These are phyloP conservation scores for Sebastolobus altivelis DNA, from an alignment of 2,797 vertebrate species.

Conservation along the genomic window DNA sequence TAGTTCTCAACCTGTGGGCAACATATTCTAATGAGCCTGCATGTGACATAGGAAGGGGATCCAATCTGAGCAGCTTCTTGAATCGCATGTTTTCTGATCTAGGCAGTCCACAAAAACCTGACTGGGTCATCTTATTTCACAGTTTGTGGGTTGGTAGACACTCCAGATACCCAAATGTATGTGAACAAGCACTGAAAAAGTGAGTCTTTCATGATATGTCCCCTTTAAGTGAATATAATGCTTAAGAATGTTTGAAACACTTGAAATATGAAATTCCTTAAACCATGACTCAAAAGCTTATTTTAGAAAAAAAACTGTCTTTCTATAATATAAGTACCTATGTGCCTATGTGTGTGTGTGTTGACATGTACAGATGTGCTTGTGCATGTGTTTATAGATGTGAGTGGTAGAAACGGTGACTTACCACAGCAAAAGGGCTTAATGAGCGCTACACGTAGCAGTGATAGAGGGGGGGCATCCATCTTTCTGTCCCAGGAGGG, in stretches of 20 bases:
- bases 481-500: constrained; percentile 56
- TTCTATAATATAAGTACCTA: neutral
- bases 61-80: too few species aligned
- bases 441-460: constrained; percentile 45
- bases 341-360: neutral
- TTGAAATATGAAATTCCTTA: neutral
- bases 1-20: neutral
- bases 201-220: too few species aligned
- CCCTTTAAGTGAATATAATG: neutral
- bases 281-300: constrained; percentile 2
- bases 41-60: too few species aligned
- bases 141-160: too few species aligned
- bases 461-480: constrained; percentile 38
- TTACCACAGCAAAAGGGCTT: constrained; percentile 39
- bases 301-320: constrained; percentile 9
- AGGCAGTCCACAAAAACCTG: neutral
- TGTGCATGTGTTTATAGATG: constrained; percentile 15
- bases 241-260: neutral
- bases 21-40: neutral
- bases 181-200: too few species aligned
- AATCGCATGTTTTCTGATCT: neutral
- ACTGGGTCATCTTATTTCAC: neutral
- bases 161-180: too few species aligned
- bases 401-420: neutral
- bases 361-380: neutral